A percentile compares a stretch with the other conserved stretches of the same genome.
These are phyloP conservation scores for Anthopleura sola DNA, from an alignment of 64 coral and sea anemone genomes.

Conservation along the genomic window DNA sequence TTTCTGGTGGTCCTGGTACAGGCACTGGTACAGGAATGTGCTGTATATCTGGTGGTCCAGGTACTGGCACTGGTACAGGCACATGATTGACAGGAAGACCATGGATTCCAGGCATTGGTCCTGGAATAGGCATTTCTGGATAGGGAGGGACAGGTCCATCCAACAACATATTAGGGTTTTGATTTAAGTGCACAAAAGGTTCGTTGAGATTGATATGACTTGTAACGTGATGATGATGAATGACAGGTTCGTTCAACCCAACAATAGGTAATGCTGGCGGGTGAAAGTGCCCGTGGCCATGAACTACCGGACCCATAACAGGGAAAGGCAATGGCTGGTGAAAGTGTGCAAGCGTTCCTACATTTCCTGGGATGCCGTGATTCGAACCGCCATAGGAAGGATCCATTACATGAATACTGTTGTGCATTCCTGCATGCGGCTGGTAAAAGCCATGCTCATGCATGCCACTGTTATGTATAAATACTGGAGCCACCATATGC, in stretches of 20 bases:
- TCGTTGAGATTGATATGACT: background rate
- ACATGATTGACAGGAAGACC: background rate
- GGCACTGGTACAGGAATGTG: conserved; percentile 71
- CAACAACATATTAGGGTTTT: background rate
- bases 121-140: background rate
- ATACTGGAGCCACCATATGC: background rate
- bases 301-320: background rate
- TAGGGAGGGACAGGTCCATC: conserved; percentile 3
- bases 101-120: background rate
- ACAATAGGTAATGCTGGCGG: background rate
- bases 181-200: background rate
- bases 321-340: background rate
- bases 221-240: background rate
- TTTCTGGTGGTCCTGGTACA: conserved; percentile 22
- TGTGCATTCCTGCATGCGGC: background rate
- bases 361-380: background rate
- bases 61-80: conserved; percentile 36
- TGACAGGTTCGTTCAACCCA: background rate
- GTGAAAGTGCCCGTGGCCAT: background rate
- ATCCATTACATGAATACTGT: conserved; percentile 26
- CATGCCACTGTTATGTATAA: background rate
- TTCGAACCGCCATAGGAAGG: background rate
- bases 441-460: conserved; percentile 1
- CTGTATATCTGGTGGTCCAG: conserved; percentile 22
- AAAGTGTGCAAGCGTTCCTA: background rate